Percentiles rank a stretch among this genome's conserved stretches.
phyloP scores from a whole-genome alignment of 2,797 vertebrate species.

The Pteropus rufus region DNA sequence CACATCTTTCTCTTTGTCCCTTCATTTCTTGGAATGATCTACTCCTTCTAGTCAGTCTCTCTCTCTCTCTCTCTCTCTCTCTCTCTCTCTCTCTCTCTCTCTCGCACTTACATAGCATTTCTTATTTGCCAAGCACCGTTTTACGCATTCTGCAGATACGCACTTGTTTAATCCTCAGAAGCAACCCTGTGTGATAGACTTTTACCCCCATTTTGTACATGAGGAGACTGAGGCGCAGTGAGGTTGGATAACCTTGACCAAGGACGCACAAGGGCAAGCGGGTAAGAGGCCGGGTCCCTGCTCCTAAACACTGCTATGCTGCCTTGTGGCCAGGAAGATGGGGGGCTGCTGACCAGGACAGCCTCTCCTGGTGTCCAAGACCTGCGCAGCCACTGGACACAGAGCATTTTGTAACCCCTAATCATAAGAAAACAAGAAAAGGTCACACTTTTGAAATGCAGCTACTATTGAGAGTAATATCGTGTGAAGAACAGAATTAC shows the following conservation, averaged over 20 bases:
- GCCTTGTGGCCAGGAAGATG: not conserved
- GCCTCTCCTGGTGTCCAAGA: not conserved
- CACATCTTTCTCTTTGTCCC: not conserved
- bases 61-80: not conserved
- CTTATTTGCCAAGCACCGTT: not conserved
- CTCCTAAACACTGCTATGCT: no score
- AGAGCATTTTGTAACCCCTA: not conserved
- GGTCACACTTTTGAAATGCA: not conserved
- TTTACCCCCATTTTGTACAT: not conserved
- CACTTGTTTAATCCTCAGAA: not conserved
- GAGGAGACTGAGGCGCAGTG: not conserved
- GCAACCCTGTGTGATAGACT: not conserved
- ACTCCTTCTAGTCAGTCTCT: not conserved
- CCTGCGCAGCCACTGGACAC: fast-evolving
- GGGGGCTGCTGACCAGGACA: no score
- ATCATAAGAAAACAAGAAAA: not conserved
- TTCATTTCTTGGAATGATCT: not conserved
- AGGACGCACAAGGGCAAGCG: not conserved
- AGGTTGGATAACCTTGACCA: not conserved
- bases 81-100: not conserved
- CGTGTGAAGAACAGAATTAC: not conserved
- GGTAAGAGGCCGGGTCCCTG: not conserved
- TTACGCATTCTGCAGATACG: not conserved
- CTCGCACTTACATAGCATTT: not conserved
- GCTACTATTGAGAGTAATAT: not conserved